A percentile compares a stretch with the other conserved stretches of the same genome.
Conservation (phyloP, 2,113 vertebrate species). For the Centropus bengalensis region DNA sequence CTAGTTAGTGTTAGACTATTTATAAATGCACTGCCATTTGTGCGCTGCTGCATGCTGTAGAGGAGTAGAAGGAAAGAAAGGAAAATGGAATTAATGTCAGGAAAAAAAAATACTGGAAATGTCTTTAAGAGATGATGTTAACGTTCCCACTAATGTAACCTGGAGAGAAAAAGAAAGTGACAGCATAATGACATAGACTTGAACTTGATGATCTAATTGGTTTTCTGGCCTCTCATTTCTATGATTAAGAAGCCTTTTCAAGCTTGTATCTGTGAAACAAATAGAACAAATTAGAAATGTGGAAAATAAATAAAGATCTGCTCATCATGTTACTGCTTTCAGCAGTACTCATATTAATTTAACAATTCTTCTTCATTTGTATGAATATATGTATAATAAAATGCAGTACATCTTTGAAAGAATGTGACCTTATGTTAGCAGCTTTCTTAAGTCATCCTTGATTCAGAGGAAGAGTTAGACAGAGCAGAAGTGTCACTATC, state of each 20-base stretch:
- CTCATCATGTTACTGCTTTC: not conserved
- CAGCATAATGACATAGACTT: not conserved
- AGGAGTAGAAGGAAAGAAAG: not conserved
- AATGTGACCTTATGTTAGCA: not conserved
- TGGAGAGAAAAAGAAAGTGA: not conserved
- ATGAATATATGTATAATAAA: not conserved
- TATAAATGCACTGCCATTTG: not conserved
- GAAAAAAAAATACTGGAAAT: not conserved
- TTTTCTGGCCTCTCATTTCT: not conserved
- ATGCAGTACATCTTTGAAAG: not conserved
- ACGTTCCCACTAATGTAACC: accelerated
- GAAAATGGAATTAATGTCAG: not conserved
- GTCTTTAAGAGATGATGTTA: not conserved
- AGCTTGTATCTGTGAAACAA: constrained; percentile 17
- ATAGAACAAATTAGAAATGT: constrained; percentile 25
- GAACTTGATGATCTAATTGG: not conserved
- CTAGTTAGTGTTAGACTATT: not conserved
- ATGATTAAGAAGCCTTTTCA: not conserved
- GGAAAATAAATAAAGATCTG: constrained; percentile 2
- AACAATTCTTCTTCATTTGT: not conserved
- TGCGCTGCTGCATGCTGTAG: not conserved
- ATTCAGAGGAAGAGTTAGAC: not conserved
- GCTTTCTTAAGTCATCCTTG: not conserved
- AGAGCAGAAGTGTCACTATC: not conserved
- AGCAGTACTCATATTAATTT: not conserved